phyloP scores from a whole-genome alignment of 2,113 vertebrate species.

The Tyrannus savana region DNA sequence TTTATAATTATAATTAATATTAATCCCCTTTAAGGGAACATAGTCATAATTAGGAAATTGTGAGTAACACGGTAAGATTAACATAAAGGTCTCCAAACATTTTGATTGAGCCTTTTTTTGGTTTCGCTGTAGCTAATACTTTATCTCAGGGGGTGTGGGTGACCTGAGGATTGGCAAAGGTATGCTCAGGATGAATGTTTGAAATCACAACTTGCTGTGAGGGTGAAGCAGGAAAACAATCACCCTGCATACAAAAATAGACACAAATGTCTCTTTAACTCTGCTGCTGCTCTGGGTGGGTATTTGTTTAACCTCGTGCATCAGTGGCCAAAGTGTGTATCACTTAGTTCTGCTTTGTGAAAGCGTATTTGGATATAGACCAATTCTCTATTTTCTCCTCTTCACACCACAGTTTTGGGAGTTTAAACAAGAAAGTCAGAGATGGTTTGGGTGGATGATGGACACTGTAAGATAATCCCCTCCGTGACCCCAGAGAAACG shows the following conservation, averaged over 20 bases:
- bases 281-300: not conserved
- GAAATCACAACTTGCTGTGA: not conserved
- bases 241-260: not conserved
- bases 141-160: not conserved
- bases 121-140: not conserved
- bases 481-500: not conserved
- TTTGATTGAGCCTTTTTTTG: not conserved
- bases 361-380: not conserved
- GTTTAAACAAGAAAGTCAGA: not conserved
- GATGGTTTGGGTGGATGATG: not conserved
- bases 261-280: not conserved
- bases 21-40: not conserved
- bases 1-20: not conserved
- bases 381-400: not conserved
- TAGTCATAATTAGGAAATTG: not conserved
- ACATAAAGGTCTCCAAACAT: not conserved
- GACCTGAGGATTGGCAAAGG: not conserved
- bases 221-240: not conserved
- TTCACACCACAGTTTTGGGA: not conserved
- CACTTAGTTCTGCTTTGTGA: not conserved
- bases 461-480: not conserved
- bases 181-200: not conserved
- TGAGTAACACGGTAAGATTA: not conserved
- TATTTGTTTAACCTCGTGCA: not conserved
- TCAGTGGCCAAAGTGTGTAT: not conserved